Evolutionary conservation across 2,797 vertebrate species (phyloP).

Genomic region (Leuciscus waleckii): DNA sequence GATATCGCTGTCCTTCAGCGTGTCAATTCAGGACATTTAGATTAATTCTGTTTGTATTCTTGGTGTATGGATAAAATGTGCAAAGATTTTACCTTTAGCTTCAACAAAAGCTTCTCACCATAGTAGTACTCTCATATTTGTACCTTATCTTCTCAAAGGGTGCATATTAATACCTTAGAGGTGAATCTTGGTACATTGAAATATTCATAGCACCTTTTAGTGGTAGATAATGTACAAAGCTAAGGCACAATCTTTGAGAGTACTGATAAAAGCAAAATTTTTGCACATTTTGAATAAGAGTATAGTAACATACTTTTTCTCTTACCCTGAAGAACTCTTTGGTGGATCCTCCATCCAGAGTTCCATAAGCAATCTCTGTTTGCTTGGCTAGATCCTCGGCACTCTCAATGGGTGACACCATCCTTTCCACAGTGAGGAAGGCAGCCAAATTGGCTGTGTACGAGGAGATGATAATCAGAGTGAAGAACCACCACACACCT

Average conservation of each 20-base stretch:
- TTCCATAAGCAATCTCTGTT: conserved; percentile 95
- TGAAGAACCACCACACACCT: conserved; percentile 99
- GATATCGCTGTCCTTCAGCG: neutral
- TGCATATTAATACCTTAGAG: neutral
- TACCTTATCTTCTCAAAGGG: neutral
- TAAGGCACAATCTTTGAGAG: neutral
- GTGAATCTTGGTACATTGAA: neutral
- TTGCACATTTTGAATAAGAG: neutral
- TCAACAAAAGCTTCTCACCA: neutral
- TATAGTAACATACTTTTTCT: neutral
- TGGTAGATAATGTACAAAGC: neutral
- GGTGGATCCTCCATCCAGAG: conserved; percentile 94
- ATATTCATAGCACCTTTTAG: neutral
- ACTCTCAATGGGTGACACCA: conserved; percentile 97
- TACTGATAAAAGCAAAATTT: neutral
- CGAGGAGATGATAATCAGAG: conserved; percentile 99
- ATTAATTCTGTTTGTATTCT: neutral
- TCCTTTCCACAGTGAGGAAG: conserved; percentile 97
- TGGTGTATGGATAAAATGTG: neutral
- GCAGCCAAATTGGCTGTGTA: conserved; percentile 98
- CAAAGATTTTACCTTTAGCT: neutral
- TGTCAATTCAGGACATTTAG: neutral
- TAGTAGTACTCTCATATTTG: neutral
- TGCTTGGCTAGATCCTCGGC: conserved; percentile 97
- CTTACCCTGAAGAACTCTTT: conserved; percentile 97